Evolutionary conservation across 2,113 vertebrate genomes (phyloP), one percentile per base, ranked within the genome.

Genomic region (Amblyornis subalaris): DNA sequence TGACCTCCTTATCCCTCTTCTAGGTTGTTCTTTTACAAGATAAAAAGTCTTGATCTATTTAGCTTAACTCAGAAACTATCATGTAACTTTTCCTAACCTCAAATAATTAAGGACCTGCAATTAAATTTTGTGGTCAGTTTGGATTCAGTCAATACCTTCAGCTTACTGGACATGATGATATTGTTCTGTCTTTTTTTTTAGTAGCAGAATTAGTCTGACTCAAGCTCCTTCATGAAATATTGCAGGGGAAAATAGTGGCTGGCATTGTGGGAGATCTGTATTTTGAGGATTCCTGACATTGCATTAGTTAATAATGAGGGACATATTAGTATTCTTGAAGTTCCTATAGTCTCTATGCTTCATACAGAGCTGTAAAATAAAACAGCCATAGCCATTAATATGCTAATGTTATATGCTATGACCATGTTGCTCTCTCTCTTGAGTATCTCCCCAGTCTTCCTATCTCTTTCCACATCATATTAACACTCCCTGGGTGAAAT

Each of bases 331-430:
- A 91, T 96, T 95, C 95, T 45, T 94, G 66, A 91, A 94, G 87
- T 96, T 96, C 67, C 75, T 74, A 62, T 90, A 42, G 91, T 83
- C 82, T 83, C 71, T 71, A 26, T 66, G 93, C 75, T 95, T 95
- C 95, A 95, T 94, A 95, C 85, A 90, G 94, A 93, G 96, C 85
- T 91, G 93, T 95, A 80, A 95, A 97, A 93, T 95, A 91, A 96
- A 93, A 88, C 81, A 93, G 64, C 48, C 58, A 93, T 70, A 91
- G 15, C 89, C 85, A 96, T 97, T 96, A 95, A 95, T 95, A 96
- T 96, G 96, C 93, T 96, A 96, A 97, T 97, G 89, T 94, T 95
- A 94, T 95, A 97, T 24, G 78, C 88, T 93, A 94, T 77, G 94
- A 88, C 95, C 85, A 94, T 50, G 87, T 95, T 92, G 83, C 65